Percentiles rank a stretch among this genome's conserved stretches.
phyloP scores from a whole-genome alignment of 2,797 vertebrate species.

The Brotula barbata region DNA sequence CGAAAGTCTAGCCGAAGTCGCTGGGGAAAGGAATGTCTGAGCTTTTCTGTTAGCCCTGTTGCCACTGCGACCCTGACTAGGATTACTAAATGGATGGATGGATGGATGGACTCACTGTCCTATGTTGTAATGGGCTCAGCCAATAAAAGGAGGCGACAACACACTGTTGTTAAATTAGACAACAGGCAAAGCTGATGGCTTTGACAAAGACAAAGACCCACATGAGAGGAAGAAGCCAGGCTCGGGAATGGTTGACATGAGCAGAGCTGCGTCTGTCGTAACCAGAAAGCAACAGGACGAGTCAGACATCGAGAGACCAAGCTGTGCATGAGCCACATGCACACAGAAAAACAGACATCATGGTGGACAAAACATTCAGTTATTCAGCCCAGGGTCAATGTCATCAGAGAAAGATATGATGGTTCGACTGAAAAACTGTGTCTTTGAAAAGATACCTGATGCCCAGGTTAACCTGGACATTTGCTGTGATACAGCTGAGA shows the following conservation, averaged over 20 bases:
- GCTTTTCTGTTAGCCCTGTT: too few species aligned
- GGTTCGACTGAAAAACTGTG: too few species aligned
- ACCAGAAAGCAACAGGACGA: conserved; percentile 15
- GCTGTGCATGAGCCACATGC: conserved; percentile 48
- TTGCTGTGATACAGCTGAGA: too few species aligned
- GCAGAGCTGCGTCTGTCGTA: conserved; percentile 17
- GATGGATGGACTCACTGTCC: conserved; percentile 6
- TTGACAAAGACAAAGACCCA: conserved; percentile 35
- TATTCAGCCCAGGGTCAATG: too few species aligned
- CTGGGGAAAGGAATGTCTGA: too few species aligned
- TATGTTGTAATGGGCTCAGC: too few species aligned
- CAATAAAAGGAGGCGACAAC: not conserved
- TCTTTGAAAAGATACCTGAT: too few species aligned
- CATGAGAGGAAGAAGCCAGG: conserved; percentile 29
- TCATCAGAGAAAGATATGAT: too few species aligned
- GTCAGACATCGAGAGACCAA: conserved; percentile 33
- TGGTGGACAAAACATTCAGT: conserved; percentile 20
- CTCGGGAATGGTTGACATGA: conserved; percentile 14
- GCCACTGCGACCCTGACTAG: too few species aligned
- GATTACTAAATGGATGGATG: conserved; percentile 31
- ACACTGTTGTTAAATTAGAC: too few species aligned
- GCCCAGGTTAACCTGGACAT: too few species aligned
- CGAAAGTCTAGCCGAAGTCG: too few species aligned
- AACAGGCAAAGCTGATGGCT: conserved; percentile 42
- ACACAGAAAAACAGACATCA: conserved; percentile 27